Conservation (phyloP, 2,113 vertebrate genomes). For the Etheostoma spectabile region DNA sequence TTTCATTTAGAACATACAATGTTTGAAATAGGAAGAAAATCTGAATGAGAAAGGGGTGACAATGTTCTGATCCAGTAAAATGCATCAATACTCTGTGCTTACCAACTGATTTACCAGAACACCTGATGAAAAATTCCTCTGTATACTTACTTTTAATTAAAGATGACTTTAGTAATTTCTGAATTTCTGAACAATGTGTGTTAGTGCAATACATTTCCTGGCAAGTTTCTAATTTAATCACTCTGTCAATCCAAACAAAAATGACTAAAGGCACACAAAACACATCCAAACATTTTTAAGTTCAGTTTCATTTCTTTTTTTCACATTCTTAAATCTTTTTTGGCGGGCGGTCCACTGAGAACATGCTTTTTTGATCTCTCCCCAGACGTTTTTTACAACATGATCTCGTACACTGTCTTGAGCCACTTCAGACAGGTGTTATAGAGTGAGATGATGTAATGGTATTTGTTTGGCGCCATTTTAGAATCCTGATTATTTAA, state of each 20-base stretch:
- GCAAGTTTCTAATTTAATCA: neutral
- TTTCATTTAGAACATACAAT: slow-evolving; percentile 2
- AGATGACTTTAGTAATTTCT: neutral
- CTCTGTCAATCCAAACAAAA: neutral
- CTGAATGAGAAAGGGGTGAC: neutral
- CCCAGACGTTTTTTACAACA: neutral
- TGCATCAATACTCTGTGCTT: neutral
- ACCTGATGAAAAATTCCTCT: slow-evolving; percentile 2
- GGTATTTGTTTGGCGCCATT: slow-evolving; percentile 43
- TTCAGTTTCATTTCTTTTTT: neutral
- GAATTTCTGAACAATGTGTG: neutral
- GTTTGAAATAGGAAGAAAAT: neutral
- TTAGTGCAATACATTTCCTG: neutral
- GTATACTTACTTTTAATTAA: neutral
- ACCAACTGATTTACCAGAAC: neutral
- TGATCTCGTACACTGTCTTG: neutral
- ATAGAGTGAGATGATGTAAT: slow-evolving; percentile 21
- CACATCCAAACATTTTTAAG: too few species aligned
- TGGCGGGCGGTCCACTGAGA: neutral
- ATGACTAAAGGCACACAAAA: neutral
- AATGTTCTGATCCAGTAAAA: neutral
- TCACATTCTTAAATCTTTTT: neutral
- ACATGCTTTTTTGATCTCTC: too few species aligned
- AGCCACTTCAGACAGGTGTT: slow-evolving; percentile 1
- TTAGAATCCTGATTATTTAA: slow-evolving; percentile 65